Percentiles rank a stretch among this genome's conserved stretches.
These are phyloP conservation scores for Caerostris extrusa DNA, from an alignment of 1,140 invertebrate genomes.

Conservation along the genomic window DNA sequence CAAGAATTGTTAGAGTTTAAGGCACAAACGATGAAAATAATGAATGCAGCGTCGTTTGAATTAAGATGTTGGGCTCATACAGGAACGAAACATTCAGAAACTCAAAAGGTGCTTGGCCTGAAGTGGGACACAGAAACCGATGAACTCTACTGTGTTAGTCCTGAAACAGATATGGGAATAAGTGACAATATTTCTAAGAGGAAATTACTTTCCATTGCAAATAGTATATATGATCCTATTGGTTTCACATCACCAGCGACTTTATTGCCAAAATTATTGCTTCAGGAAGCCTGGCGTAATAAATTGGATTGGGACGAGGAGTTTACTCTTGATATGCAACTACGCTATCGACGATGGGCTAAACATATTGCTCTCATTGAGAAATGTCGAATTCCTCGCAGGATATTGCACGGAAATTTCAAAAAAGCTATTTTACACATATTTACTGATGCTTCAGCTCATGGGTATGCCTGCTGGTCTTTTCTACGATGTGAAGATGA, in stretches of 20 bases:
- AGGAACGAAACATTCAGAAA: background rate
- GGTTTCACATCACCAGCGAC: background rate
- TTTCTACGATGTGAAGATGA: slow-evolving; percentile 37
- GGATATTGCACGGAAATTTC: background rate
- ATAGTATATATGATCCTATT: slow-evolving; percentile 38
- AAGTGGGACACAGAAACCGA: background rate
- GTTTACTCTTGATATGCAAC: background rate
- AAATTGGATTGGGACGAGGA: slow-evolving; percentile 24
- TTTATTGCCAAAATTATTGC: slow-evolving; percentile 14
- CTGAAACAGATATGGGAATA: background rate
- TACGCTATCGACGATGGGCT: background rate
- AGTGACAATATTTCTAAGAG: background rate
- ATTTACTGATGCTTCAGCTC: slow-evolving; percentile 20
- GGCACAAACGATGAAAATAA: slow-evolving; percentile 20
- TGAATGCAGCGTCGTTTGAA: slow-evolving; percentile 10
- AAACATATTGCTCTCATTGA: background rate
- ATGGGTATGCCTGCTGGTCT: background rate
- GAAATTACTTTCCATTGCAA: background rate
- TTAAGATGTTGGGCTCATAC: slow-evolving; percentile 29
- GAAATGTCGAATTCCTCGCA: background rate
- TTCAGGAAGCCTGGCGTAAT: slow-evolving; percentile 32
- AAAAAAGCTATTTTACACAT: background rate
- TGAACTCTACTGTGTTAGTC: background rate
- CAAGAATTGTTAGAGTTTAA: background rate
- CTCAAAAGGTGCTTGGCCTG: slow-evolving; percentile 11